These are phyloP conservation scores for Callimorpha dominula DNA, from an alignment of 2,888 invertebrate species.

Conservation along the genomic window DNA sequence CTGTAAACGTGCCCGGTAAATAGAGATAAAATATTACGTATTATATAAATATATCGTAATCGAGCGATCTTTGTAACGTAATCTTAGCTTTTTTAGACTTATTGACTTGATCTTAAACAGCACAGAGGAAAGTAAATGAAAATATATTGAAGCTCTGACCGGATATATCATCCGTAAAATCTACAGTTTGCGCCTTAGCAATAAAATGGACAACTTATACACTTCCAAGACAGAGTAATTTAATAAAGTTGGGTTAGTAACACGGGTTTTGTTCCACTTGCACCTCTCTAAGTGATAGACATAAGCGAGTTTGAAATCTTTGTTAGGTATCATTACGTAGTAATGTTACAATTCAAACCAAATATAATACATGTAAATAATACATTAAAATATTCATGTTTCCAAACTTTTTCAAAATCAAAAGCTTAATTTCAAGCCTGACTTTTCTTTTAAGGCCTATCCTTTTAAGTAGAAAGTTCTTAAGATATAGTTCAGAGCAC, in stretches of 20 bases:
- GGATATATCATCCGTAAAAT: conserved; percentile 41
- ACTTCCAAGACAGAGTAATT: conserved; percentile 68
- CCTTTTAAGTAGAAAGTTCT: not conserved
- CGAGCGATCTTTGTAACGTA: not conserved
- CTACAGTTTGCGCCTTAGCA: conserved; percentile 49
- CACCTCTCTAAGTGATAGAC: conserved; percentile 32
- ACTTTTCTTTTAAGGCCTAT: not conserved
- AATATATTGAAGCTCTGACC: conserved; percentile 48
- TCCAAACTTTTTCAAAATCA: not conserved
- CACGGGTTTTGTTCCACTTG: conserved; percentile 33
- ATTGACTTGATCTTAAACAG: not conserved
- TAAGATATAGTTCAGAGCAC: not conserved
- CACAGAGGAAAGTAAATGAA: too few species aligned
- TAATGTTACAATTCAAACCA: not conserved
- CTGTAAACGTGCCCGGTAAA: too few species aligned
- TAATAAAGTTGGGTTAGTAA: conserved; percentile 67
- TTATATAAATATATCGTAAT: too few species aligned
- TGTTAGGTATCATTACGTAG: not conserved
- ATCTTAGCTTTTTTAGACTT: not conserved
- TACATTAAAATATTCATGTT: not conserved
- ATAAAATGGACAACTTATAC: conserved; percentile 75
- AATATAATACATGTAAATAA: not conserved
- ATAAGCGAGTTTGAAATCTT: conserved; percentile 30
- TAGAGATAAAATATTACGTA: too few species aligned
- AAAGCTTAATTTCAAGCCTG: not conserved